Conservation (phyloP, 2,113 vertebrate genomes). For the Pica pica region DNA sequence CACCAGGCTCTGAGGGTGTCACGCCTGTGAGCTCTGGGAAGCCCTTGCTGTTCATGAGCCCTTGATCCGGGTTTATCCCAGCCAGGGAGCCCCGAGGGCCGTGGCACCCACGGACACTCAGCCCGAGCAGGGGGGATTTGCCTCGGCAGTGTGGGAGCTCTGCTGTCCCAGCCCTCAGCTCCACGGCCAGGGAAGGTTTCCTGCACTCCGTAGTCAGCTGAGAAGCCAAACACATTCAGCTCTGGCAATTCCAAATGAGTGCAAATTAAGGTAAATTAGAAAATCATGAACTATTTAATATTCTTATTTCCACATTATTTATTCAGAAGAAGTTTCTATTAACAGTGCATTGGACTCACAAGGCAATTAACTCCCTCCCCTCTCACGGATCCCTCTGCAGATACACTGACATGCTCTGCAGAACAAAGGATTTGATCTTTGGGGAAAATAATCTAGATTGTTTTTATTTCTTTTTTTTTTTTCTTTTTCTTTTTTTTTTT, state of each 20-base stretch:
- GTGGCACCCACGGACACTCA: accelerated
- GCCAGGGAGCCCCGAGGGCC: accelerated
- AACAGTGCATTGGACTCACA: neutral
- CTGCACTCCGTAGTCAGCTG: neutral
- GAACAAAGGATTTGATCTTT: neutral
- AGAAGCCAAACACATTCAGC: neutral
- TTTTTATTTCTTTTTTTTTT: neutral
- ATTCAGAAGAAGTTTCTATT: constrained; percentile 40
- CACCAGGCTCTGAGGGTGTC: neutral
- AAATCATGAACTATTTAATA: constrained; percentile 9
- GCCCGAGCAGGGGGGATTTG: accelerated
- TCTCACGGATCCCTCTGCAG: neutral
- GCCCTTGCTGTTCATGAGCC: neutral
- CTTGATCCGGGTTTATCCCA: too few species aligned
- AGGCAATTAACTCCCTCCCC: constrained; percentile 15
- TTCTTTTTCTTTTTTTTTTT: accelerated
- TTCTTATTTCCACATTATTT: constrained; percentile 37
- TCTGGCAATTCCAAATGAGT: neutral
- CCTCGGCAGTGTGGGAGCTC: accelerated
- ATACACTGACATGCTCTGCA: neutral
- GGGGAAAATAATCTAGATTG: neutral
- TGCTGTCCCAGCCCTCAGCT: accelerated
- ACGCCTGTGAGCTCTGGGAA: neutral
- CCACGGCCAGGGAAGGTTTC: neutral
- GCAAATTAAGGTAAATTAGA: constrained; percentile 28